Evolutionary conservation across 1,140 invertebrate genomes (phyloP).

Genomic region (Armadillidium nasatum): DNA sequence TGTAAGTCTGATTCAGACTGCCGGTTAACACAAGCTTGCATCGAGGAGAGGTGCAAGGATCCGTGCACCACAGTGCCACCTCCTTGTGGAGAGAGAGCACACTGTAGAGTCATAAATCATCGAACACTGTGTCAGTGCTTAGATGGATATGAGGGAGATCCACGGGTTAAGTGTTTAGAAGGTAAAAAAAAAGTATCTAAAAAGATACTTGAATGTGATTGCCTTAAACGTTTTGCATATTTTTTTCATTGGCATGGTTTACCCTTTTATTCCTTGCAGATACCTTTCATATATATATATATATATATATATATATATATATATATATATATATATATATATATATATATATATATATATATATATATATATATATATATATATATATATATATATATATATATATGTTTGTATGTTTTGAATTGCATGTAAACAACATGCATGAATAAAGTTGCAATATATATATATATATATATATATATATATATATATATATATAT

Average conservation of each 20-base stretch:
- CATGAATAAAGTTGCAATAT: too few relatives aligned
- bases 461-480: too few relatives aligned
- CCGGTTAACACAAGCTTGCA: slow-evolving; percentile 48
- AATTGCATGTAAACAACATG: too few relatives aligned
- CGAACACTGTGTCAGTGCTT: slow-evolving; percentile 74
- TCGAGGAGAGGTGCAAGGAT: slow-evolving; percentile 46
- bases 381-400: too few relatives aligned
- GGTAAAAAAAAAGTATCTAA: slow-evolving; percentile 31
- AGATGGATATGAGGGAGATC: slow-evolving; percentile 69
- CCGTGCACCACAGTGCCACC: slow-evolving; percentile 55
- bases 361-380: too few relatives aligned
- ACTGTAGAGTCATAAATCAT: slow-evolving; percentile 55
- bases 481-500: too few relatives aligned
- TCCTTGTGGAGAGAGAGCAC: slow-evolving; percentile 44
- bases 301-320: too few relatives aligned
- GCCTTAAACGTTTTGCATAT: neutral
- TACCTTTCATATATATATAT: too few relatives aligned
- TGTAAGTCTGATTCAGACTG: slow-evolving; percentile 47
- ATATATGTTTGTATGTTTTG: too few relatives aligned
- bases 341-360: too few relatives aligned
- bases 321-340: too few relatives aligned
- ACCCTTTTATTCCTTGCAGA: neutral
- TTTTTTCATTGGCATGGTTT: neutral
- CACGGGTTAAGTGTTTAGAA: slow-evolving; percentile 60
- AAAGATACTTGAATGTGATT: neutral